Evolutionary conservation across 2,888 invertebrate species (phyloP).

Genomic region (Plagiodera versicolora): DNA sequence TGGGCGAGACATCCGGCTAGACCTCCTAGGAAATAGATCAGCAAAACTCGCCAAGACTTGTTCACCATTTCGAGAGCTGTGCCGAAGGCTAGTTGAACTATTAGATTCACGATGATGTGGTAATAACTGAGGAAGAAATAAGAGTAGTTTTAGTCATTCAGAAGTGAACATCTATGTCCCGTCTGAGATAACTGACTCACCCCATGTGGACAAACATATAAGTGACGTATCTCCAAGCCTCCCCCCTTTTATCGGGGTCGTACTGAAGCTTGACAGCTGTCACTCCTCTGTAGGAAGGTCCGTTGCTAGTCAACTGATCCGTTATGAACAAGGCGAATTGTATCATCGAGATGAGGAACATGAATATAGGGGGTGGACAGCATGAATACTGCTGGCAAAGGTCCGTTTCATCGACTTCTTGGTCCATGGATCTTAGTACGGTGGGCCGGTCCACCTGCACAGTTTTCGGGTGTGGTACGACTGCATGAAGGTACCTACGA

Average conservation of each 20-base stretch:
- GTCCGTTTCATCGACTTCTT: conserved; percentile 80
- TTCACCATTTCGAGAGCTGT: conserved; percentile 96
- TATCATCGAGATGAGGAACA: conserved; percentile 83
- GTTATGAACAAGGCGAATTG: conserved; percentile 73
- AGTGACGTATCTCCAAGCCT: conserved; percentile 91
- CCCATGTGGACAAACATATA: conserved; percentile 97
- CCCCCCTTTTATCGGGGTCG: conserved; percentile 79
- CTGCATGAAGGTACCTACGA: conserved; percentile 14
- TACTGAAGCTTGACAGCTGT: conserved; percentile 78
- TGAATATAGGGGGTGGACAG: conserved; percentile 87
- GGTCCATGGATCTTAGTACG: conserved; percentile 69
- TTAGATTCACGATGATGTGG: conserved; percentile 87
- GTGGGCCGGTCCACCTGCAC: too few species aligned
- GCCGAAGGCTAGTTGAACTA: conserved; percentile 91
- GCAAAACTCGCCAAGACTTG: conserved; percentile 87
- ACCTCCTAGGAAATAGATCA: conserved; percentile 85
- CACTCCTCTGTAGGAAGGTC: conserved; percentile 63
- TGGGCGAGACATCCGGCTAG: conserved; percentile 83
- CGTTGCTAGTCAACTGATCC: conserved; percentile 36
- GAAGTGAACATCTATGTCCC: too few species aligned
- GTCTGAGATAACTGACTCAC: conserved; percentile 52
- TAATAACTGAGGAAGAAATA: conserved; percentile 62
- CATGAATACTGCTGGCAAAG: conserved; percentile 56
- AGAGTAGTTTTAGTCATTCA: not conserved
- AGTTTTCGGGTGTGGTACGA: conserved; percentile 29